Conservation (phyloP, 2,113 vertebrate genomes). For the Amia ocellicauda region DNA sequence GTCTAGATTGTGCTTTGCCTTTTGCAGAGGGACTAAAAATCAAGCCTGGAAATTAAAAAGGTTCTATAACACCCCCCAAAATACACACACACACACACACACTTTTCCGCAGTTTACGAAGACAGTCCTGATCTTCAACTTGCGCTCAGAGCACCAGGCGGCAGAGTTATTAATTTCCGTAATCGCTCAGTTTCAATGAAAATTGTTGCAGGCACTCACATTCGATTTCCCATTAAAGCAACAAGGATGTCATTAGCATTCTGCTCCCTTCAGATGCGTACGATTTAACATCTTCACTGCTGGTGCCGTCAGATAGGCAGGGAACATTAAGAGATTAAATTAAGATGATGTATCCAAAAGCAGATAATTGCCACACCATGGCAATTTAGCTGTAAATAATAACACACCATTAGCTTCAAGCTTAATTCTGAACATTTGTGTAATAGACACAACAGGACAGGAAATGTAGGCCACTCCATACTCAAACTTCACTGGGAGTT, state of each 20-base stretch:
- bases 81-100: too few species aligned
- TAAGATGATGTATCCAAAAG: slow-evolving; percentile 30
- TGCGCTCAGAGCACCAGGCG: too few species aligned
- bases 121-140: too few species aligned
- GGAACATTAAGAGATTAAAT: slow-evolving; percentile 28
- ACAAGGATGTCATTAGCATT: slow-evolving; percentile 35
- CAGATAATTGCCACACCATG: slow-evolving; percentile 54
- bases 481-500: slow-evolving; percentile 21
- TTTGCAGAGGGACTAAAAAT: too few species aligned
- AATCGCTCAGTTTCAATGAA: too few species aligned
- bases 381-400: slow-evolving; percentile 51
- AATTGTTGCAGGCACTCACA: too few species aligned
- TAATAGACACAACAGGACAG: slow-evolving; percentile 20
- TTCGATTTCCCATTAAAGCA: slow-evolving; percentile 26
- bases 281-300: neutral
- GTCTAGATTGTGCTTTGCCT: too few species aligned
- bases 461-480: slow-evolving; percentile 20
- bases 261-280: slow-evolving; percentile 27
- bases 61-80: too few species aligned
- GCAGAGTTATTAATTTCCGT: too few species aligned
- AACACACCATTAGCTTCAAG: slow-evolving; percentile 46
- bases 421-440: slow-evolving; percentile 31
- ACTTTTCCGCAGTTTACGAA: too few species aligned
- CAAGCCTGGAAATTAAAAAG: too few species aligned
- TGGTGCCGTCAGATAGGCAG: neutral